Conservation (phyloP, 2,888 invertebrate genomes). For the Stenotaenia linearis region DNA sequence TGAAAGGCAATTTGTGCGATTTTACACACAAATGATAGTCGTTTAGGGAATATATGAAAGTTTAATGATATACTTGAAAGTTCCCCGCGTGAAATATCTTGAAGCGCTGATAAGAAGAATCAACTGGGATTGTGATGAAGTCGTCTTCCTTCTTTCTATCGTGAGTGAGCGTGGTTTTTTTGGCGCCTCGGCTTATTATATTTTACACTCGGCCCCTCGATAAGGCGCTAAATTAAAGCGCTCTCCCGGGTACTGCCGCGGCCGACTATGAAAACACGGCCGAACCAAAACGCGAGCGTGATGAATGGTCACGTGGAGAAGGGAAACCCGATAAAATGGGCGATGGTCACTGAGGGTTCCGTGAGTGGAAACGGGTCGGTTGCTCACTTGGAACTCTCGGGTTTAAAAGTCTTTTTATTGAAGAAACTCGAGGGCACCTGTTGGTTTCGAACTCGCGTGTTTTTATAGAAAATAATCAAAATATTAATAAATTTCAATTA, state of each 20-base stretch:
- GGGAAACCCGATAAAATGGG: background rate
- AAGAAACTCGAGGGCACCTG: background rate
- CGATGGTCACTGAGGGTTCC: background rate
- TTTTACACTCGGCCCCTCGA: slow-evolving; percentile 31
- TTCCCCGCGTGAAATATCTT: slow-evolving; percentile 36
- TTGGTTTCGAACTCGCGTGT: background rate
- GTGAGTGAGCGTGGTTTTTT: slow-evolving; percentile 26
- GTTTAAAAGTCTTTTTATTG: background rate
- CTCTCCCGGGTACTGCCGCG: slow-evolving; percentile 24
- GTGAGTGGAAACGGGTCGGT: background rate
- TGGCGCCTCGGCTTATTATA: slow-evolving; percentile 29
- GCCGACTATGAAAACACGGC: slow-evolving; percentile 26
- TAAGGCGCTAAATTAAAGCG: slow-evolving; percentile 32
- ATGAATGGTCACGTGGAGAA: slow-evolving; percentile 21
- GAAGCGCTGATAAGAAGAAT: slow-evolving; percentile 37
- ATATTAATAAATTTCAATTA: no score
- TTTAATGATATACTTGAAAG: slow-evolving; percentile 37
- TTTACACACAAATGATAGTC: slow-evolving; percentile 38
- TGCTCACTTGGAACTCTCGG: no score
- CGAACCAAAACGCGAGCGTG: background rate
- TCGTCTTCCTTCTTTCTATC: slow-evolving; percentile 28
- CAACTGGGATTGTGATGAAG: slow-evolving; percentile 31
- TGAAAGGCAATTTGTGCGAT: slow-evolving; percentile 38
- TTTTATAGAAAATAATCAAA: background rate
- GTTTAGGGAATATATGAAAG: slow-evolving; percentile 37